phyloP scores from a whole-genome alignment of 1,140 invertebrate species.

The Adelges cooleyi region DNA sequence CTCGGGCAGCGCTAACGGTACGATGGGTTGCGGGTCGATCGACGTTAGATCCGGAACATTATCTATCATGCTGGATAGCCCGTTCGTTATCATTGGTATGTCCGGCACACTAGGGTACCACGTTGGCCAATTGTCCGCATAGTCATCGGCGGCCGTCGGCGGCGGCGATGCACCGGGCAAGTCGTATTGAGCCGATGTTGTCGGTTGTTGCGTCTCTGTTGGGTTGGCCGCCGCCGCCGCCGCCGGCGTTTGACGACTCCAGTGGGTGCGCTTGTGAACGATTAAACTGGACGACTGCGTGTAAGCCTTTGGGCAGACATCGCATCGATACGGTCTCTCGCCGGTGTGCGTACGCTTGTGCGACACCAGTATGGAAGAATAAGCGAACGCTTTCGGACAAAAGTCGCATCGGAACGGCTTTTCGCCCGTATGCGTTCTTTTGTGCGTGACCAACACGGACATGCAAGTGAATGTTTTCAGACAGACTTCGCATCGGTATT shows the following conservation, averaged over 20 bases:
- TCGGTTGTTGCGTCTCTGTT: no score
- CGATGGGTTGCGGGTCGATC: no score
- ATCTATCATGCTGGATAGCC: not conserved
- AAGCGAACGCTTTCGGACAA: constrained; percentile 15
- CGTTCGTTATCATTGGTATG: not conserved
- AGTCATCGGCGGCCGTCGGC: not conserved
- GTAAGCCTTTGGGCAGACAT: constrained; percentile 43
- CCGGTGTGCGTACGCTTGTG: constrained; percentile 59
- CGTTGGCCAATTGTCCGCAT: not conserved
- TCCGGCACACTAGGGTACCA: not conserved
- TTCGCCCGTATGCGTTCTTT: constrained; percentile 22
- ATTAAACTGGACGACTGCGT: constrained; percentile 25
- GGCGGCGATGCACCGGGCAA: not conserved
- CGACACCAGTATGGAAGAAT: constrained; percentile 6
- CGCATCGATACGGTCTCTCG: constrained; percentile 63
- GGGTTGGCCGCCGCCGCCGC: not conserved
- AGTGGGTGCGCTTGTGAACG: constrained; percentile 44
- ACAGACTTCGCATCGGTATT: constrained; percentile 68
- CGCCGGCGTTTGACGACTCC: not conserved
- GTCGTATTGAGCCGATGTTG: not conserved
- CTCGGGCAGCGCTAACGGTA: no score
- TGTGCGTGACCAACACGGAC: not conserved
- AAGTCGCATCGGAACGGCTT: constrained; percentile 12
- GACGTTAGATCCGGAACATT: no score
- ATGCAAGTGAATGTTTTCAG: constrained; percentile 66